phyloP scores from a whole-genome alignment of 2,113 vertebrate genomes.

The Bungarus multicinctus region DNA sequence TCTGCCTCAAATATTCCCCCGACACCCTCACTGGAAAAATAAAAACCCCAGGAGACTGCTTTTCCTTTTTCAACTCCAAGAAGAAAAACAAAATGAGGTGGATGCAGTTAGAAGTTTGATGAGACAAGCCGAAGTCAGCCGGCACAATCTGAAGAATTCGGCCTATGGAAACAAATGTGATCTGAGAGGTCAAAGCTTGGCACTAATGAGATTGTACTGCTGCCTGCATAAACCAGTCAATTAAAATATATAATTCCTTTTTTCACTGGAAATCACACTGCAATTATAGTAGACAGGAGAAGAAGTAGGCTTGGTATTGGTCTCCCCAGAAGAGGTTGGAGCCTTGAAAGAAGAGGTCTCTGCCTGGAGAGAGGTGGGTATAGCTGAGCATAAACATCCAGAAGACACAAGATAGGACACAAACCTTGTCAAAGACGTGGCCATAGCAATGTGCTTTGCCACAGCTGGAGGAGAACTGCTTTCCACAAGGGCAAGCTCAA shows the following conservation, averaged over 20 bases:
- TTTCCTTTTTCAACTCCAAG: not conserved
- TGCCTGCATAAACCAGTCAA: not conserved
- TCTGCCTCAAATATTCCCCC: accelerated
- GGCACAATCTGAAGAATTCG: accelerated
- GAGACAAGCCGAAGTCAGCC: not conserved
- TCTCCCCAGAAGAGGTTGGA: not conserved
- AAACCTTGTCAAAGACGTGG: not conserved
- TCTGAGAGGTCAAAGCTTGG: slow-evolving; percentile 4
- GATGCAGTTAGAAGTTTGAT: not conserved
- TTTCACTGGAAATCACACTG: not conserved
- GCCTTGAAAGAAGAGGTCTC: not conserved
- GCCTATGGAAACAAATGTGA: not conserved
- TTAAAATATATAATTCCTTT: not conserved
- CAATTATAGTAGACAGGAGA: accelerated
- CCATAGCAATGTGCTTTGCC: too few relatives aligned
- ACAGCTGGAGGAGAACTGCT: not conserved
- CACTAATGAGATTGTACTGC: slow-evolving; percentile 16
- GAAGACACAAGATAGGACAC: not conserved
- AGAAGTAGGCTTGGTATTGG: not conserved
- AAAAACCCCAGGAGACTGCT: not conserved
- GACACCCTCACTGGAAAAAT: not conserved
- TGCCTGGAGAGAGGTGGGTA: not conserved
- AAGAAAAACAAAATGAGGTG: accelerated
- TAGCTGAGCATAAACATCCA: not conserved
- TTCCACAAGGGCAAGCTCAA: not conserved